Conservation (phyloP, 2,797 vertebrate genomes). For the Macropodus opercularis region DNA sequence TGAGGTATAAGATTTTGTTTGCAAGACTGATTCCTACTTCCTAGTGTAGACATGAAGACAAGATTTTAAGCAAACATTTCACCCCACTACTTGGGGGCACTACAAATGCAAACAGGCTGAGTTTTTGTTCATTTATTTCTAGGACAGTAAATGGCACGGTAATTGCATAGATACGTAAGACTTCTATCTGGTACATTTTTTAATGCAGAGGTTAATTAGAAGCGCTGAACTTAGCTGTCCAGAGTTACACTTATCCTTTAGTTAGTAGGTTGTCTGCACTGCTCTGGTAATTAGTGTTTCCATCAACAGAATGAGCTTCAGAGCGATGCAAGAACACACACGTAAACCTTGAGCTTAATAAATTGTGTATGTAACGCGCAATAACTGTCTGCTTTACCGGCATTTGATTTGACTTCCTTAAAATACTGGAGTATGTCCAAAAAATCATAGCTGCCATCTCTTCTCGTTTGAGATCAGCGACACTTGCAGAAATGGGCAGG, state of each 20-base stretch:
- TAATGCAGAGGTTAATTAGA: constrained; percentile 60
- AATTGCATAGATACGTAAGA: constrained; percentile 33
- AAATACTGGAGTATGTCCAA: neutral
- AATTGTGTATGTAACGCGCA: neutral
- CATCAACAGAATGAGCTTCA: constrained; percentile 27
- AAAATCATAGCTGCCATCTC: neutral
- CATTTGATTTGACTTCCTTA: neutral
- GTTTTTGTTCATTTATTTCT: constrained; percentile 28
- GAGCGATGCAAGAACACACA: constrained; percentile 5
- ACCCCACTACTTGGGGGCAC: neutral
- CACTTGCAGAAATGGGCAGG: constrained; percentile 13
- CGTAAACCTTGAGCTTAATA: constrained; percentile 2
- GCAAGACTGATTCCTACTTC: neutral
- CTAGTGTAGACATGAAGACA: neutral
- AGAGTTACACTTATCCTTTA: constrained; percentile 25
- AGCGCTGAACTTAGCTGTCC: constrained; percentile 41
- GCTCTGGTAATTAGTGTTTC: constrained; percentile 29
- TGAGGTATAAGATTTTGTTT: neutral
- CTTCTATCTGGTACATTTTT: constrained; percentile 38
- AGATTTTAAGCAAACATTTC: constrained; percentile 6
- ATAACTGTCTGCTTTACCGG: neutral
- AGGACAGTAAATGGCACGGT: constrained; percentile 23
- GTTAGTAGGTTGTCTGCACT: constrained; percentile 35
- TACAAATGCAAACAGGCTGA: constrained; percentile 21
- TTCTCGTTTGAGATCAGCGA: constrained; percentile 5